A percentile compares a stretch with the other conserved stretches of the same genome.
Evolutionary conservation across 2,888 invertebrate genomes (phyloP).

Genomic region (Liposcelis brunnea): DNA sequence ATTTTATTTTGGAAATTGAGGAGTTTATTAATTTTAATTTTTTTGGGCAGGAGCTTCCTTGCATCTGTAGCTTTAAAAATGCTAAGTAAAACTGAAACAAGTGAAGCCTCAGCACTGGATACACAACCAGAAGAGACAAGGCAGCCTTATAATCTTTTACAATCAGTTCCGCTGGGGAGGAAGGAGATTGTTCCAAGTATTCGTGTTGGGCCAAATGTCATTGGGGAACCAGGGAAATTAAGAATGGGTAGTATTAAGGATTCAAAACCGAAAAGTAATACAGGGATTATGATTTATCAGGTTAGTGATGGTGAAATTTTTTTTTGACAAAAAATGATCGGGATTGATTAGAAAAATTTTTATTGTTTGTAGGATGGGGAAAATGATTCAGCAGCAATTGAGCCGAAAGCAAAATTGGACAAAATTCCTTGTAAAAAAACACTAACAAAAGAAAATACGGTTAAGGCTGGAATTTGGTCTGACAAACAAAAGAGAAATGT

Average conservation of each 20-base stretch:
- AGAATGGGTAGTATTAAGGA: no score
- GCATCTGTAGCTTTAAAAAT: conserved; percentile 1
- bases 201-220: conserved; percentile 7
- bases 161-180: background rate
- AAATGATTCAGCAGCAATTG: conserved; percentile 21
- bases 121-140: background rate
- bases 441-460: conserved; percentile 43
- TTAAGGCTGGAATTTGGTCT: conserved; percentile 54
- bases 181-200: conserved; percentile 2
- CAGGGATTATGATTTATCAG: background rate
- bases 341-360: background rate
- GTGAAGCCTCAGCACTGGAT: background rate
- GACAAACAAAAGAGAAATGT: conserved; percentile 22
- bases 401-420: conserved; percentile 20
- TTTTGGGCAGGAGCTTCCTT: conserved; percentile 5
- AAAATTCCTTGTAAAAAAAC: conserved; percentile 6
- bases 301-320: background rate
- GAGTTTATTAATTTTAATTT: background rate
- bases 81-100: background rate
- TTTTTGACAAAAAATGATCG: background rate
- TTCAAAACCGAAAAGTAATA: background rate
- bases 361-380: conserved; percentile 12
- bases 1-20: conserved; percentile 17
- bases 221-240: no score
- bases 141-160: conserved; percentile 1